phyloP scores from a whole-genome alignment of 2,113 vertebrate genomes.

The Craseonycteris thonglongyai region DNA sequence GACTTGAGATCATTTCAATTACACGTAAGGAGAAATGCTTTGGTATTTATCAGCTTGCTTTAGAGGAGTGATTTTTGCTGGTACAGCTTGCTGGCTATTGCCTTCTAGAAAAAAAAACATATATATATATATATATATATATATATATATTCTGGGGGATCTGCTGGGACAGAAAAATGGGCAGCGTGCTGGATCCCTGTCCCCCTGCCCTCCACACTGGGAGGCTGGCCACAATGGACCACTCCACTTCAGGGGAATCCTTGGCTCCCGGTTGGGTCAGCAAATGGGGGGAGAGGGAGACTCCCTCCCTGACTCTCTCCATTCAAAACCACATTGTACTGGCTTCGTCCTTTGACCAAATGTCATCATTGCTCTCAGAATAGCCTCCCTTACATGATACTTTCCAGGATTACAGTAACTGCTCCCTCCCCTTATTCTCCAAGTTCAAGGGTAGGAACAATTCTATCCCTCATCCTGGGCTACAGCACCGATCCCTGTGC shows the following conservation, averaged over 20 bases:
- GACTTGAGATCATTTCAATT: not conserved
- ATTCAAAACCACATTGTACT: not conserved
- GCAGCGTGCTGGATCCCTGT: not conserved
- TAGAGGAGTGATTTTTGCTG: not conserved
- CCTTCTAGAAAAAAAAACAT: not conserved
- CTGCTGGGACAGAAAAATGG: not conserved
- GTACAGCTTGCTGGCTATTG: not conserved
- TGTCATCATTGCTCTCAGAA: not conserved
- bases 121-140: no score
- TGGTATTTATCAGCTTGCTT: not conserved
- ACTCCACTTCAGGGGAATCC: rapidly evolving
- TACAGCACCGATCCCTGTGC: rapidly evolving
- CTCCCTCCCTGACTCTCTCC: not conserved
- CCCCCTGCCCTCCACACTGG: not conserved
- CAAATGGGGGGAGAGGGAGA: no score
- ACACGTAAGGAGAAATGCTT: not conserved
- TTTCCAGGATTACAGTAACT: not conserved
- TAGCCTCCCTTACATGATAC: not conserved
- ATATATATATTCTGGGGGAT: not conserved
- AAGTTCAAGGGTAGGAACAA: no score
- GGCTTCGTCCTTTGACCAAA: not conserved
- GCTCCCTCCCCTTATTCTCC: not conserved
- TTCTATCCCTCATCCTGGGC: not conserved
- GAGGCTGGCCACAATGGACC: not conserved
- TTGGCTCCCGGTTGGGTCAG: not conserved